Evolutionary conservation across 2,797 vertebrate species (phyloP).

Genomic region (Pipistrellus nathusii): DNA sequence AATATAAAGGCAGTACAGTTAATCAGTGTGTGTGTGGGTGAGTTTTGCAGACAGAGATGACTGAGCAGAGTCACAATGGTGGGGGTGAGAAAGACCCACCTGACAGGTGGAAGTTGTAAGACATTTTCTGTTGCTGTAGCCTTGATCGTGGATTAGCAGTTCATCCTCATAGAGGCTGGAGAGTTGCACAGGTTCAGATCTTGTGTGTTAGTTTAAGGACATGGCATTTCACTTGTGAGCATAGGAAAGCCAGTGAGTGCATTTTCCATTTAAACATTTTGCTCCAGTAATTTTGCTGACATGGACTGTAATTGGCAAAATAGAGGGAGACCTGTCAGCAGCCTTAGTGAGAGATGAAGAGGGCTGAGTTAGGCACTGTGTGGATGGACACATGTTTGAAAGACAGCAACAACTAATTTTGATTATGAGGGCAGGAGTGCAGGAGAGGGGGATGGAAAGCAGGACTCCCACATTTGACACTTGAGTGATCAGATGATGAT

Average conservation of each 20-base stretch:
- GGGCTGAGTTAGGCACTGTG: neutral
- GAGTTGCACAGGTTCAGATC: neutral
- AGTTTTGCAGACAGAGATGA: neutral
- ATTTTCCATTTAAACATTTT: neutral
- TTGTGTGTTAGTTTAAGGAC: neutral
- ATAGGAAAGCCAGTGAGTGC: neutral
- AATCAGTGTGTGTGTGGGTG: neutral
- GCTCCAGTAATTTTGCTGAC: neutral
- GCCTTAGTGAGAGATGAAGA: neutral
- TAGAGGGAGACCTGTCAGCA: neutral
- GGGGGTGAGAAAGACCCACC: neutral
- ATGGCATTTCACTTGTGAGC: neutral
- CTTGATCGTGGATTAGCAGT: neutral
- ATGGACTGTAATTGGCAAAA: neutral
- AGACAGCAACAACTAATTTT: neutral
- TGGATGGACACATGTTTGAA: neutral
- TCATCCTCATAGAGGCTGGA: neutral
- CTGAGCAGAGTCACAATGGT: neutral
- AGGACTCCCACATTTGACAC: neutral
- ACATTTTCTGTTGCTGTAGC: neutral
- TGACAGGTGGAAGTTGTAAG: neutral
- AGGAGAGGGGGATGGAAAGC: neutral
- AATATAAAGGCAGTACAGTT: neutral
- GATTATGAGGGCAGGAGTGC: neutral
- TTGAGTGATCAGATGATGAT: neutral